Base-by-base conservation (phyloP, 1,140 invertebrate genomes). In the Acyrthosiphon pisum region DNA sequence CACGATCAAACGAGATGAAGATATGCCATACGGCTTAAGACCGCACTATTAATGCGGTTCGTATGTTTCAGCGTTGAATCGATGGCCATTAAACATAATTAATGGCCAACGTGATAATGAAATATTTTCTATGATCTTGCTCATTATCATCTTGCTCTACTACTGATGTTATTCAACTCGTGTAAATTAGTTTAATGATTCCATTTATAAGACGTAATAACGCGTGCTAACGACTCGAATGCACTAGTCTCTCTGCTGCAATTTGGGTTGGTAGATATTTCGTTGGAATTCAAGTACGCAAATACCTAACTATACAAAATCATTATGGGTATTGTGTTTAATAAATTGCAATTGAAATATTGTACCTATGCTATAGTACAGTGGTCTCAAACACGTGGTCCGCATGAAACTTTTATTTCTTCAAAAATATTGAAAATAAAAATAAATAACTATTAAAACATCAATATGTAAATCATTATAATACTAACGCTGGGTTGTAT, bases 81-180 rank as follows among this genome's bases (percentile, higher is more conserved):
- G 60, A 76, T 76, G 30, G 4, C 14, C 60, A 18, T 76, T n/a
- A n/a, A n/a, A 14, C 14, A 76, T 76, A 18, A 30, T 6, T 76
- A 76, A 76, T 76, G 60, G n/a, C 14, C 60, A n/a, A n/a, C 30
- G 60, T 18, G 14, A 76, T n/a, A n/a, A 76, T 76, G 30, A 18
- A n/a, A 76, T 35, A 76, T 76, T 76, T 76, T 76, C 60, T 35
- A 76, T 76, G 60, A 76, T n/a, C 60, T 76, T n/a, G n/a, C 60
- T n/a, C 60, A n/a, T 68, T 6, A 18, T 76, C 30, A n/a, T n/a
- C n/a, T n/a, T n/a, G n/a, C n/a, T n/a, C n/a, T 76, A n/a, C 30
- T 18, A n/a, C 14, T 18, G 60, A 60, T 60, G 56, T 22, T 76
- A n/a, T 76, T 76, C 30, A n/a, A 76, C 60, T n/a, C 30, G n/a